These are phyloP conservation scores for Halisarca cf. caerulea DNA, from an alignment of 37 sponge, comb jelly and placozoan genomes.

Conservation along the genomic window DNA sequence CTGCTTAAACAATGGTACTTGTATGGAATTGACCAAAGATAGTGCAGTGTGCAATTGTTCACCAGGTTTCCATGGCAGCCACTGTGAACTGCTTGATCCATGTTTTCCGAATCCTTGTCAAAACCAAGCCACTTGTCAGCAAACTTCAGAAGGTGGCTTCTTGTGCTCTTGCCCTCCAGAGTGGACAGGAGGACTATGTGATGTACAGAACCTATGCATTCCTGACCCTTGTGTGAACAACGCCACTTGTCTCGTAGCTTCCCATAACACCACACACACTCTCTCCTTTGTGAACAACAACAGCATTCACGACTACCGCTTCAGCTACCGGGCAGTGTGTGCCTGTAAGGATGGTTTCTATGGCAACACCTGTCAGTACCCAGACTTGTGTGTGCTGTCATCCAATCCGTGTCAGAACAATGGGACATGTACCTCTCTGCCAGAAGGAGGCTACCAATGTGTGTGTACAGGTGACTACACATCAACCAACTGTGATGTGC, in stretches of 20 bases:
- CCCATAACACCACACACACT: too few species aligned
- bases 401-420: background rate
- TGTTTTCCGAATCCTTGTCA: background rate
- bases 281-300: too few species aligned
- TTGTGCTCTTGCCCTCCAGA: slow-evolving; percentile 19
- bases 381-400: background rate
- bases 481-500: background rate
- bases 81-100: background rate
- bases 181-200: slow-evolving; percentile 15
- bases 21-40: slow-evolving; percentile 23
- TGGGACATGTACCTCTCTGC: background rate
- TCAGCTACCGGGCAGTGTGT: too few species aligned
- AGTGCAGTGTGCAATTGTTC: slow-evolving; percentile 51
- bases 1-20: slow-evolving; percentile 62
- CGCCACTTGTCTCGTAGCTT: background rate
- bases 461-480: background rate
- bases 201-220: background rate
- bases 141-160: background rate
- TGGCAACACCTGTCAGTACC: too few species aligned
- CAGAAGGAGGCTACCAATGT: background rate
- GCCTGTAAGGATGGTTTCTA: too few species aligned
- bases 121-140: background rate
- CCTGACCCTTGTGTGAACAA: background rate
- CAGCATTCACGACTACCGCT: too few species aligned
- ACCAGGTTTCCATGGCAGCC: background rate